Conservation (phyloP, 2,888 invertebrate genomes). For the Thysanoteuthis rhombus region DNA sequence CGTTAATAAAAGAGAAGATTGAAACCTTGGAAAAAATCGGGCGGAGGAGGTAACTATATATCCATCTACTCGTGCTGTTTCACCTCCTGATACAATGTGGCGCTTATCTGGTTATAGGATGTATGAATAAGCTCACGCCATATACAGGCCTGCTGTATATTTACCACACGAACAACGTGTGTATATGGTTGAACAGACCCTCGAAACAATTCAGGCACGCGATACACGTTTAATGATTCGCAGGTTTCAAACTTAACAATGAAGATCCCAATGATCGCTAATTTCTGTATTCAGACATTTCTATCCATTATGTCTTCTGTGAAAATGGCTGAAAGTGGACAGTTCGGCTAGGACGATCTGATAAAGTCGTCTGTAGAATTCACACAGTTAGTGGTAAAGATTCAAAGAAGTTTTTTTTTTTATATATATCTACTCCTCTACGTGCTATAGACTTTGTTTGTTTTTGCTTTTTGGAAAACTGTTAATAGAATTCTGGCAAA, state of each 20-base stretch:
- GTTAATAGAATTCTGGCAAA: neutral
- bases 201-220: neutral
- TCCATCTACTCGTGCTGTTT: too few species aligned
- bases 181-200: too few species aligned
- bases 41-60: too few species aligned
- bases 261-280: neutral
- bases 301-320: neutral
- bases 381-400: neutral
- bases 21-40: too few species aligned
- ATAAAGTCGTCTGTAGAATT: neutral
- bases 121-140: too few species aligned
- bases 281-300: neutral
- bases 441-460: neutral
- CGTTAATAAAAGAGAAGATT: too few species aligned
- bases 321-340: neutral
- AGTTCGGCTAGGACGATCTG: neutral
- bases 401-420: too few species aligned
- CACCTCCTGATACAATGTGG: too few species aligned
- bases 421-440: neutral
- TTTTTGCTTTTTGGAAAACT: too few species aligned
- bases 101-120: too few species aligned
- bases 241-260: neutral
- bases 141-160: neutral
- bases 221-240: too few species aligned
- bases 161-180: neutral